Conservation (phyloP, 1,140 invertebrate genomes). For the Ruditapes philippinarum region DNA sequence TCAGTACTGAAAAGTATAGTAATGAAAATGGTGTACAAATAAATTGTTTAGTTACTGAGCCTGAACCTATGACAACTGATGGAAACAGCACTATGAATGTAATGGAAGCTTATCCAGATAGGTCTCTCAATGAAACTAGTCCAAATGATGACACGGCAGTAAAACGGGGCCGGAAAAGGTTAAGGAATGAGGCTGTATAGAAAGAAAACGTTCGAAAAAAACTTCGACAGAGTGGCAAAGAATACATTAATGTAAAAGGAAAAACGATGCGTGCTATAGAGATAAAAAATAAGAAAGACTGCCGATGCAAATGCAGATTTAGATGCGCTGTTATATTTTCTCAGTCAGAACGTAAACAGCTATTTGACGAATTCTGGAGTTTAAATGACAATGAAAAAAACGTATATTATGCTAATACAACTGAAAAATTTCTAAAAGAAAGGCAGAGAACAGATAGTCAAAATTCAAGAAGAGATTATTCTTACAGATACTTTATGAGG, state of each 20-base stretch:
- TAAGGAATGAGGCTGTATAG: background rate
- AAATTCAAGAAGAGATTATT: background rate
- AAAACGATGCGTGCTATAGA: background rate
- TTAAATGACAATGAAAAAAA: constrained; percentile 28
- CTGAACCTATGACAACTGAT: background rate
- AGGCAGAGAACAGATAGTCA: background rate
- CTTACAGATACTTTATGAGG: background rate
- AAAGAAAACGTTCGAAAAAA: constrained; percentile 28
- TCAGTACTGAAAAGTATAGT: no score
- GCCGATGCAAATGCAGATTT: constrained; percentile 33
- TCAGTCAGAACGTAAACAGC: background rate
- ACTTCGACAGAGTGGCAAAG: background rate
- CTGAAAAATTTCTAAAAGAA: background rate
- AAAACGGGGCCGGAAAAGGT: constrained; percentile 52
- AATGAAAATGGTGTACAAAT: background rate
- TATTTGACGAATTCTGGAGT: constrained; percentile 42
- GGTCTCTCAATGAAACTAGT: no score
- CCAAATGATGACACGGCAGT: background rate
- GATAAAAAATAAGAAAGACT: constrained; percentile 47
- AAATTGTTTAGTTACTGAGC: no score
- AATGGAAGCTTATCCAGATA: no score
- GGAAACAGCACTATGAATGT: no score
- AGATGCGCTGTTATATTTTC: background rate
- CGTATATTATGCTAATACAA: constrained; percentile 7
- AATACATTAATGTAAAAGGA: background rate